These are phyloP conservation scores for Nothocercus nigrocapillus DNA, from an alignment of 2,113 vertebrate species.

Conservation along the genomic window DNA sequence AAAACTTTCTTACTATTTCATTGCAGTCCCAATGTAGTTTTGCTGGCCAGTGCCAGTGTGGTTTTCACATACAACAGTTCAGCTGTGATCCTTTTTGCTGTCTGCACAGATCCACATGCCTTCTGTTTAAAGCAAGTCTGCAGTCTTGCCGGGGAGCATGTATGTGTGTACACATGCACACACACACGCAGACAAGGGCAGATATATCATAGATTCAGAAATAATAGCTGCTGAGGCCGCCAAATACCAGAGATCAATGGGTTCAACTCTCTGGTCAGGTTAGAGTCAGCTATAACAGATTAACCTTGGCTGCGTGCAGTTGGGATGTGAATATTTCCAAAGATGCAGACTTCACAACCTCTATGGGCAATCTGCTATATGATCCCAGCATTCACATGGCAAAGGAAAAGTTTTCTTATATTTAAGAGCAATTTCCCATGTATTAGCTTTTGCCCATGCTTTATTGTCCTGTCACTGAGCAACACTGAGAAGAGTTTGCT, in stretches of 20 bases:
- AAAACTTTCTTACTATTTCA: not conserved
- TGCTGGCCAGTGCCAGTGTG: not conserved
- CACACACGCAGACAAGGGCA: not conserved
- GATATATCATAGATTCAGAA: not conserved
- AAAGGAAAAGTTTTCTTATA: not conserved
- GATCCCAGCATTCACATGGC: not conserved
- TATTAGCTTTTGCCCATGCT: not conserved
- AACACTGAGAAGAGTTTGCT: not conserved
- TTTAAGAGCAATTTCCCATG: not conserved
- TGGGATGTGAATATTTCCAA: not conserved
- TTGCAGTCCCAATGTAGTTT: not conserved
- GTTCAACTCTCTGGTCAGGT: not conserved
- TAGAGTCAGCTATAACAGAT: not conserved
- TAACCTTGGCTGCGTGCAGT: fast-evolving
- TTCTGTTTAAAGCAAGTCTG: not conserved
- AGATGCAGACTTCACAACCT: not conserved
- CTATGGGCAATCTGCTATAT: not conserved
- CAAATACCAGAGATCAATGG: not conserved
- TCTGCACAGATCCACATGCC: fast-evolving
- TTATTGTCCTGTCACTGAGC: not conserved
- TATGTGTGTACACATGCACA: not conserved
- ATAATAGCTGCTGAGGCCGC: not conserved
- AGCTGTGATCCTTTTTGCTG: not conserved
- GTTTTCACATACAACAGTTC: not conserved
- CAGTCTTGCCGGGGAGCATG: not conserved